phyloP scores from a whole-genome alignment of 2,113 vertebrate species.

The Istiophorus platypterus region DNA sequence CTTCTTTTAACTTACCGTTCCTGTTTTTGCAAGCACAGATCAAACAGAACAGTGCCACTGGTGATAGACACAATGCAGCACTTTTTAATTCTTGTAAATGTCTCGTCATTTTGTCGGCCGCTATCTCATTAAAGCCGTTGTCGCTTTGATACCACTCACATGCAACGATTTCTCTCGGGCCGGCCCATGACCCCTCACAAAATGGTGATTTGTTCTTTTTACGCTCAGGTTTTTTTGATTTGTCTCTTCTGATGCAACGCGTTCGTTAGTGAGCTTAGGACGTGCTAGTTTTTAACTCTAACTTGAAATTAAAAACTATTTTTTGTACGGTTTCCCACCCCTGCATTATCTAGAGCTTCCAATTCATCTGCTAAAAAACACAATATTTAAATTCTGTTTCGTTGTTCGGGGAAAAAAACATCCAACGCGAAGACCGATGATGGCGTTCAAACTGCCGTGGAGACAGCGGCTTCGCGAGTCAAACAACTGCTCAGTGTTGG shows the following conservation, averaged over 20 bases:
- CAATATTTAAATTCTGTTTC: neutral
- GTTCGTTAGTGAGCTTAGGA: too few species aligned
- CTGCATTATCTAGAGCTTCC: neutral
- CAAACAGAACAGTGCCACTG: neutral
- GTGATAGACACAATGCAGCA: too few species aligned
- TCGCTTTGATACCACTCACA: neutral
- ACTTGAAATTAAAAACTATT: too few species aligned
- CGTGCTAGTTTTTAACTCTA: too few species aligned
- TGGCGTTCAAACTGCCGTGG: neutral
- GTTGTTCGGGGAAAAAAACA: neutral
- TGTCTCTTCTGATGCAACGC: too few species aligned
- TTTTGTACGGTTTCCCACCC: too few species aligned
- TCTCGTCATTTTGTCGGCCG: neutral
- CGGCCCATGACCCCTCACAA: neutral
- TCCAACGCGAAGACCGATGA: conserved; percentile 18
- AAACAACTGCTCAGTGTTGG: conserved; percentile 30
- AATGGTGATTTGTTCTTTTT: neutral
- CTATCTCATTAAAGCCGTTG: neutral
- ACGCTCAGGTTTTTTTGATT: neutral
- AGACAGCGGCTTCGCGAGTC: conserved; percentile 23
- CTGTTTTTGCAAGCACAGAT: neutral
- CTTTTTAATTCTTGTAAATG: neutral
- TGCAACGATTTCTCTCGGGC: neutral
- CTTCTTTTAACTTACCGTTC: neutral
- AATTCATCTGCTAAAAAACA: conserved; percentile 2